phyloP scores from a whole-genome alignment of 2,113 vertebrate genomes.

The Meleagris gallopavo region DNA sequence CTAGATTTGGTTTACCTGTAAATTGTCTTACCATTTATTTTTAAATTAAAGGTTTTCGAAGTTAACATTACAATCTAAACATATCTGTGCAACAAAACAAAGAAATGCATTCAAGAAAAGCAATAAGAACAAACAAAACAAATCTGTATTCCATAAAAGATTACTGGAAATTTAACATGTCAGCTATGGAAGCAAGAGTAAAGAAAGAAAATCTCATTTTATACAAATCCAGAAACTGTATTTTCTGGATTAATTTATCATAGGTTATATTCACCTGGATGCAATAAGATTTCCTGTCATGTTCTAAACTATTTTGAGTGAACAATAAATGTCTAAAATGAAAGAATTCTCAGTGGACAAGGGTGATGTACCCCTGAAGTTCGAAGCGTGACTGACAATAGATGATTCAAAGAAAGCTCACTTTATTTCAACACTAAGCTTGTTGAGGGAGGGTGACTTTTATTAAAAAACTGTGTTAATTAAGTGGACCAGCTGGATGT shows the following conservation, averaged over 20 bases:
- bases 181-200: not conserved
- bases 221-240: not conserved
- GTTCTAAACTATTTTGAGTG: not conserved
- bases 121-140: not conserved
- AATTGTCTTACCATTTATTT: not conserved
- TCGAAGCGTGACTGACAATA: not conserved
- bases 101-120: not conserved
- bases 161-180: not conserved
- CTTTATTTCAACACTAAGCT: not conserved
- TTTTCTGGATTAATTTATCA: not conserved
- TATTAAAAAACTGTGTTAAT: not conserved
- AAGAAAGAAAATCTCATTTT: not conserved
- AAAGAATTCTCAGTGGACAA: not conserved
- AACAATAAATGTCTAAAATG: not conserved
- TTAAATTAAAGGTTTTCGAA: not conserved
- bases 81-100: not conserved
- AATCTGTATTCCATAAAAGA: not conserved
- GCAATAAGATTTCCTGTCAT: not conserved
- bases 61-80: not conserved
- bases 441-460: not conserved
- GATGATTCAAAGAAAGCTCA: not conserved
- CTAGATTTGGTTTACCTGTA: not conserved
- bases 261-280: not conserved
- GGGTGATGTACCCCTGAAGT: not conserved
- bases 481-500: not conserved